Evolutionary conservation across 1,140 invertebrate genomes (phyloP).

Genomic region (Caenorhabditis briggsae): DNA sequence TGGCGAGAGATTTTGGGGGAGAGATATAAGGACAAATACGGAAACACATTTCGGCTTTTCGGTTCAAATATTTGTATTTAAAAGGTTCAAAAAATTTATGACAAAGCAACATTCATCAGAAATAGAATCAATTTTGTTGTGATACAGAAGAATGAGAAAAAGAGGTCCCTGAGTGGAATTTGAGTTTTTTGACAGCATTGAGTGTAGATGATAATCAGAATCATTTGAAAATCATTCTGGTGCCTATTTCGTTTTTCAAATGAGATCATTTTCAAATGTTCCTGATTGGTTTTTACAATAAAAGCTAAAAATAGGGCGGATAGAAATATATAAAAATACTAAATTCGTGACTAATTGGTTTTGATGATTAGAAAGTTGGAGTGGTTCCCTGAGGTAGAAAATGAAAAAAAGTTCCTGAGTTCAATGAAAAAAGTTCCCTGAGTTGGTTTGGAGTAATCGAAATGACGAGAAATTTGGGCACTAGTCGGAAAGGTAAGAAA

Average conservation of each 20-base stretch:
- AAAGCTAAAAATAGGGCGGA: slow-evolving; percentile 16
- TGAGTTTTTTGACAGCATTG: slow-evolving; percentile 29
- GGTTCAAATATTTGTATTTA: slow-evolving; percentile 4
- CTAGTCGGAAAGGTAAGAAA: slow-evolving; percentile 5
- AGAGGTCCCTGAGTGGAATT: slow-evolving; percentile 42
- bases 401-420: slow-evolving; percentile 31
- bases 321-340: slow-evolving; percentile 32
- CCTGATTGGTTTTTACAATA: slow-evolving; percentile 8
- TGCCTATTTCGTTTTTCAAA: too few species aligned
- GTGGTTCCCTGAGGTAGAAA: slow-evolving; percentile 53
- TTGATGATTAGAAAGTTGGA: slow-evolving; percentile 31
- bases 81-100: slow-evolving; percentile 1
- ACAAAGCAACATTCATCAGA: slow-evolving; percentile 55
- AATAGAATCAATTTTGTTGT: slow-evolving; percentile 50
- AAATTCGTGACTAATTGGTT: slow-evolving; percentile 7
- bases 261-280: slow-evolving; percentile 35
- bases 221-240: neutral
- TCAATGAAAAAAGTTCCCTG: slow-evolving; percentile 39
- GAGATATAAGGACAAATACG: slow-evolving; percentile 10
- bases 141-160: slow-evolving; percentile 31
- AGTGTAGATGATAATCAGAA: neutral
- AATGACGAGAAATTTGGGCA: slow-evolving; percentile 42
- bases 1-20: neutral
- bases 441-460: slow-evolving; percentile 36
- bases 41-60: slow-evolving; percentile 50